These are phyloP conservation scores for Esperia sulphurella DNA, from an alignment of 2,888 invertebrate species.

Conservation along the genomic window DNA sequence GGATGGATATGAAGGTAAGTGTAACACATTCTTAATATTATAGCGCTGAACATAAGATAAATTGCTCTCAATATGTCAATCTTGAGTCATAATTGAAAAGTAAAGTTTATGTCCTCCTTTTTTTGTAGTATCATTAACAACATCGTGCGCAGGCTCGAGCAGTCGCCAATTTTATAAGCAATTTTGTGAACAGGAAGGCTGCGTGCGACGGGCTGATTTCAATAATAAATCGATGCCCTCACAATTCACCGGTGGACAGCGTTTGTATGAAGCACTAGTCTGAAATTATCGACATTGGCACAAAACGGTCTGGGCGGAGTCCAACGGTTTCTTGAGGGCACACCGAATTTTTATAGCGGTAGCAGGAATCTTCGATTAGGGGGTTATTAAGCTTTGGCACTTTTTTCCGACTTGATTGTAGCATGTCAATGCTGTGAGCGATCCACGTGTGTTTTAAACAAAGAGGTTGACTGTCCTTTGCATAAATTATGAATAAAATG, in stretches of 20 bases:
- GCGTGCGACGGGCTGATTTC: constrained; percentile 67
- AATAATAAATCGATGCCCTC: constrained; percentile 73
- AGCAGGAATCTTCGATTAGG: constrained; percentile 54
- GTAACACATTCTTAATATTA: constrained; percentile 1
- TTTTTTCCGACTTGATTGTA: constrained; percentile 15
- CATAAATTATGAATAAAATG: constrained; percentile 5
- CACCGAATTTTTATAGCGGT: constrained; percentile 60
- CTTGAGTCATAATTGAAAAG: constrained; percentile 65
- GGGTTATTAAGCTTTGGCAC: constrained; percentile 53
- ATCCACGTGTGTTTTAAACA: constrained; percentile 7
- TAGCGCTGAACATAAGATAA: constrained; percentile 26
- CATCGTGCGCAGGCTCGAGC: constrained; percentile 60
- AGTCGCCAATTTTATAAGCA: constrained; percentile 70
- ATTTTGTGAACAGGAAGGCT: constrained; percentile 66
- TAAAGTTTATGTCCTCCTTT: constrained; percentile 26
- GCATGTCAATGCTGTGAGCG: constrained; percentile 2
- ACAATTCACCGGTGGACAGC: constrained; percentile 54
- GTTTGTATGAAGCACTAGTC: constrained; percentile 54
- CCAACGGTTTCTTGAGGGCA: constrained; percentile 57
- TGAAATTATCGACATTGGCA: constrained; percentile 67
- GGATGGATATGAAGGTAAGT: too few relatives aligned
- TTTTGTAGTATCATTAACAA: constrained; percentile 61
- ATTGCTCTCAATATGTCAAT: constrained; percentile 53
- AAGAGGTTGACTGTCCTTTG: constrained; percentile 8
- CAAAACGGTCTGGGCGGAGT: constrained; percentile 58